Evolutionary conservation across 2,797 vertebrate species (phyloP), one percentile per base, ranked within the genome.

Genomic region (Remorina albescens): DNA sequence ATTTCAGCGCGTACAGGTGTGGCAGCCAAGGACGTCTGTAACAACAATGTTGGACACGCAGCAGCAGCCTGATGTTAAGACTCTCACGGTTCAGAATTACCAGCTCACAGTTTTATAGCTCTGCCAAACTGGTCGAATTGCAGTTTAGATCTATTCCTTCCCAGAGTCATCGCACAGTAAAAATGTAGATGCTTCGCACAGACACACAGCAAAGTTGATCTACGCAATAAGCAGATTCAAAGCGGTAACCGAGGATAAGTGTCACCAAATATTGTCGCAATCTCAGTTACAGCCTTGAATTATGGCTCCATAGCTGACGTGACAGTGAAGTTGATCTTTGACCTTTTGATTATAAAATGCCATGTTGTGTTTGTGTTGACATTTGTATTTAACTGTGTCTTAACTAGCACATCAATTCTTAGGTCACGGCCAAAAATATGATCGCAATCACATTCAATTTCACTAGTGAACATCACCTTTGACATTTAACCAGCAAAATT

Each of bases 41-140:
- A 37, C 59, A 30, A 78, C 84, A 71, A 74, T 76, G 71, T 67
- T 73, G 81, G 80, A 75, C 16, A n/a, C n/a, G 60, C 69, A 50
- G 71, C 84, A 73, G 82, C 82, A 78, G 86, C 56, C 71, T 82
- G 82, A 73, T 81, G 83, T 59, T 62, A 56, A 65, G 67, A 58
- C 76, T 80, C 76, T 79, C 51, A 23, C 49, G 60, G 67, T 36
- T 5, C 12, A 23, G 7, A 37, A 4, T 37, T 18, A 56, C 30
- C 21, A 10, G n/a, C 32, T 23, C 54, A 0, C 4, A 7, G n/a
- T 21, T 21, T 32, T 5, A 28, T 3, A 6, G 1, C 21, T 3
- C 16, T 25, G 46, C 23, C 21, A 49, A 49, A 49, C 46, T 12
- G 15, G 21, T 49, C 21, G 25, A 46, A 8, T 19, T 21, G 19